Evolutionary conservation across 2,888 invertebrate species (phyloP).

Genomic region (Hypercompe scribonia): DNA sequence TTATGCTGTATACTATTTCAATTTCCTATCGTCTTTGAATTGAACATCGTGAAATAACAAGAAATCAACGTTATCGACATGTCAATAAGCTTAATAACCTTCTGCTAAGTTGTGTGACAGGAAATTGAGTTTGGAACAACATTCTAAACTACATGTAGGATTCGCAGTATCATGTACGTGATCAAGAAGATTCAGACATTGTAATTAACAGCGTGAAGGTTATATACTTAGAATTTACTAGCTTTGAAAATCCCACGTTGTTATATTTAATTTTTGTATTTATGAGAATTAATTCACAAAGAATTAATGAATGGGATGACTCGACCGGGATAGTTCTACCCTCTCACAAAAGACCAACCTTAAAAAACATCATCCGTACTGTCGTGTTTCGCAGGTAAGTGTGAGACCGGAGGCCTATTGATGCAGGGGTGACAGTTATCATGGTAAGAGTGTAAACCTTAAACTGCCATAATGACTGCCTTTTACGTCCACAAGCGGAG

Average conservation of each 20-base stretch:
- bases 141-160: constrained; percentile 27
- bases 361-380: no score
- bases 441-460: no score
- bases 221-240: background rate
- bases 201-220: background rate
- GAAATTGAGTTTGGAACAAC: constrained; percentile 46
- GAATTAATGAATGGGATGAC: no score
- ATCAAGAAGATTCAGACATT: background rate
- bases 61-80: constrained; percentile 25
- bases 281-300: no score
- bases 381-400: no score
- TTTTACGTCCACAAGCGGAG: no score
- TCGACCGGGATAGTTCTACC: no score
- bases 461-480: no score
- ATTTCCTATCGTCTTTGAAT: background rate
- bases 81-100: constrained; percentile 30
- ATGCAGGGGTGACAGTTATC: no score
- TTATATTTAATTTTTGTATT: no score
- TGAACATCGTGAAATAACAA: background rate
- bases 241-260: background rate
- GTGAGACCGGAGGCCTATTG: no score
- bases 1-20: background rate
- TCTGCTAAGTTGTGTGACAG: constrained; percentile 35
- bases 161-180: background rate
- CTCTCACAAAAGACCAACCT: no score